Percentiles rank a stretch among this genome's conserved stretches.
Conservation (phyloP, 2,113 vertebrate species). For the Poeciliopsis retropinna region DNA sequence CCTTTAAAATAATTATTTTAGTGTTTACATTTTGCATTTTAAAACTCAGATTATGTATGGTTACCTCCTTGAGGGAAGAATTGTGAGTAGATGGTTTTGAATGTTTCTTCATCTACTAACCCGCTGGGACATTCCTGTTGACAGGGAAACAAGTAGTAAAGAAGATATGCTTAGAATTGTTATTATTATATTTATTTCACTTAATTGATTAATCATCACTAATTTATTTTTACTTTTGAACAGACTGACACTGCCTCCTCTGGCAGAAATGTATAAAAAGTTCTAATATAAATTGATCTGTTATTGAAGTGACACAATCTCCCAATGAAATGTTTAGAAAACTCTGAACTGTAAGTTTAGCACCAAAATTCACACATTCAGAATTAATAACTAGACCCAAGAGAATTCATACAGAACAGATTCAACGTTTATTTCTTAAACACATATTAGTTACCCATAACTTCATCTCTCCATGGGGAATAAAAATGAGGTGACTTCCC, state of each 20-base stretch:
- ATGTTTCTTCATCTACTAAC: slow-evolving; percentile 94
- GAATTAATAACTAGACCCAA: background rate
- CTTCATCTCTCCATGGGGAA: background rate
- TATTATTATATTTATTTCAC: background rate
- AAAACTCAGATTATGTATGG: background rate
- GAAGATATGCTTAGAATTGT: background rate
- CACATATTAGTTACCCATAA: background rate
- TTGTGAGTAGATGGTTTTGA: slow-evolving; percentile 94
- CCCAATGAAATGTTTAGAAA: too few species aligned
- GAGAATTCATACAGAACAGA: background rate
- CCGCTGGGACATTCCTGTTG: slow-evolving; percentile 93
- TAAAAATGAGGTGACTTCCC: background rate
- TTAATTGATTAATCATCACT: too few species aligned
- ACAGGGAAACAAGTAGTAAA: background rate
- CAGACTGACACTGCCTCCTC: too few species aligned
- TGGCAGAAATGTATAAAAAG: too few species aligned
- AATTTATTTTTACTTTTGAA: too few species aligned
- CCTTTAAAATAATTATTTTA: background rate
- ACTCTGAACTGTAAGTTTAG: too few species aligned
- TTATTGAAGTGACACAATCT: too few species aligned
- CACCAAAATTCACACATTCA: background rate
- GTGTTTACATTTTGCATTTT: background rate
- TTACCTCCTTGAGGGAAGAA: slow-evolving; percentile 98
- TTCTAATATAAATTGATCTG: too few species aligned
- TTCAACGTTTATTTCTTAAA: background rate